Conservation (phyloP, 2,797 vertebrate species). For the Hoplostethus mediterraneus region DNA sequence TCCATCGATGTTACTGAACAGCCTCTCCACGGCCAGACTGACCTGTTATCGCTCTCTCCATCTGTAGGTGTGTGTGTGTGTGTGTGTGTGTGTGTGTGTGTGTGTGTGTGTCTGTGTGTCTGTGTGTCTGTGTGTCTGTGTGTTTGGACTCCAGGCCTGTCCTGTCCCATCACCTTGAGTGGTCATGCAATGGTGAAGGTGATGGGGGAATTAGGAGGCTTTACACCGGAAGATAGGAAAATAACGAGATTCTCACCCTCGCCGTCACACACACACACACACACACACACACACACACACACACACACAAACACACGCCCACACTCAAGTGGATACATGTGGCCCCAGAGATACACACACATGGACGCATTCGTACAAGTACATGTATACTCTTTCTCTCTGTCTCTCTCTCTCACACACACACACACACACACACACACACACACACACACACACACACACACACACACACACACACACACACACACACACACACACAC, state of each 20-base stretch:
- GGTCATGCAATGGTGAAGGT: constrained; percentile 63
- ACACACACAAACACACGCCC: not conserved
- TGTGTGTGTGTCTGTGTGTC: constrained; percentile 8
- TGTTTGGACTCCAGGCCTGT: constrained; percentile 35
- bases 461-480: not conserved
- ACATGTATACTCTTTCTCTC: not conserved
- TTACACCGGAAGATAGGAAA: constrained; percentile 65
- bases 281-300: not conserved
- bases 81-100: not conserved
- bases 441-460: constrained; percentile 28
- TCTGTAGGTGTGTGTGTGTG: constrained; percentile 34
- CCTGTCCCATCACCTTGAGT: constrained; percentile 68
- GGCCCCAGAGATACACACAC: not conserved
- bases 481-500: constrained; percentile 31
- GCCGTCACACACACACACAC: constrained; percentile 16
- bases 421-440: constrained; percentile 5
- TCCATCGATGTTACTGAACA: constrained; percentile 41
- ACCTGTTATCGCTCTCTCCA: constrained; percentile 60
- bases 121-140: constrained; percentile 6
- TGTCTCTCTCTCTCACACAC: not conserved
- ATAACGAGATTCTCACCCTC: constrained; percentile 69
- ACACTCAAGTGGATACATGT: not conserved
- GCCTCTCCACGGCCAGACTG: constrained; percentile 51
- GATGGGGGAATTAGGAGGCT: constrained; percentile 67
- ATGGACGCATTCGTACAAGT: constrained; percentile 1